These are phyloP conservation scores for Syngnathus floridae DNA, from an alignment of 2,113 vertebrate species.

Conservation along the genomic window DNA sequence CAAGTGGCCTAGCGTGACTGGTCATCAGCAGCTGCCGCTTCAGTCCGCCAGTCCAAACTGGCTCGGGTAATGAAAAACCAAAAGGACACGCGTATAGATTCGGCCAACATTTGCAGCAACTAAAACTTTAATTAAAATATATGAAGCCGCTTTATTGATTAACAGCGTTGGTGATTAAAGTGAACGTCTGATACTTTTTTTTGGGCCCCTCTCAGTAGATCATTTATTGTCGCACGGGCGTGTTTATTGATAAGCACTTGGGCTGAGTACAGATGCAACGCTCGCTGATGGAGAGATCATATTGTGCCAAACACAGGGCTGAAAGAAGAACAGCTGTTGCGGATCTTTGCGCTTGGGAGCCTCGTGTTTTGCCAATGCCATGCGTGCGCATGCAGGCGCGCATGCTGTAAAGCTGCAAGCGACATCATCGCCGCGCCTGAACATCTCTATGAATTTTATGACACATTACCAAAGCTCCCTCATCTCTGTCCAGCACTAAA, in stretches of 20 bases:
- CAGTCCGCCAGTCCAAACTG: conserved; percentile 69
- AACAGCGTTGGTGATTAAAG: conserved; percentile 88
- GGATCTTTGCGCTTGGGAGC: conserved; percentile 84
- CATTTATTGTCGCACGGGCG: conserved; percentile 81
- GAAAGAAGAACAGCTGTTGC: conserved; percentile 93
- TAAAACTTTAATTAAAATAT: conserved; percentile 90
- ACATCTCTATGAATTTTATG: conserved; percentile 93
- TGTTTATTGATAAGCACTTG: conserved; percentile 93
- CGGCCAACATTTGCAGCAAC: conserved; percentile 77
- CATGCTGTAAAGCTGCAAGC: conserved; percentile 82
- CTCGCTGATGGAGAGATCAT: conserved; percentile 96
- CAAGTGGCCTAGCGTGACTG: conserved; percentile 75
- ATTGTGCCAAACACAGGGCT: conserved; percentile 87
- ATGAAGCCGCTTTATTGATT: conserved; percentile 89
- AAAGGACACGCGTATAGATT: conserved; percentile 69
- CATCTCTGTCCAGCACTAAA: conserved; percentile 96
- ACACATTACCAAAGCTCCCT: conserved; percentile 86
- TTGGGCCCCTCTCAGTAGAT: conserved; percentile 81
- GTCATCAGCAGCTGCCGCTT: conserved; percentile 79
- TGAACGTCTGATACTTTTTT: conserved; percentile 70
- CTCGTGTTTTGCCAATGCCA: conserved; percentile 80
- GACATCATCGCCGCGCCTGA: conserved; percentile 77
- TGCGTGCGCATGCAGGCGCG: conserved; percentile 71
- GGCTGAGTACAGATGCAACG: conserved; percentile 94
- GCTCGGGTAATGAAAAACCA: conserved; percentile 67